Base-by-base conservation (phyloP, 2,113 vertebrate genomes). In the Cichladusa arquata region DNA sequence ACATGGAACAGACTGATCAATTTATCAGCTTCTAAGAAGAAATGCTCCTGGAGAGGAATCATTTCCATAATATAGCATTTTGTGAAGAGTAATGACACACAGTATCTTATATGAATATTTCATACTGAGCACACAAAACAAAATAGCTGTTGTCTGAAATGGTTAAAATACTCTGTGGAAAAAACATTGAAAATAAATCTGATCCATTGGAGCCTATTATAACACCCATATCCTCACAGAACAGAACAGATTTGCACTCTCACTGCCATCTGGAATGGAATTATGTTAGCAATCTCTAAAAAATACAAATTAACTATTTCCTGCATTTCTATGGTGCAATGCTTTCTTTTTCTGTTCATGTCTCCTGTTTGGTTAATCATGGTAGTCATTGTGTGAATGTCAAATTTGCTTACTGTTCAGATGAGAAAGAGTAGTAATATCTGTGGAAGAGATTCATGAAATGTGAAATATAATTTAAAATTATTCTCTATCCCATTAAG, bases 191-290 rank as follows among this genome's bases (percentile, higher is more conserved):
- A 94, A 94, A 93, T 90, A 93, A 73, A 88, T 64, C 53, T 64
- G 60, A 93, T 93, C 79, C 64, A 88, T 45, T 86, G 67, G 72
- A 95, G 81, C 50, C 93, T 94, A 73, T 94, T 95, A 85, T 96
- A 92, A 91, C 84, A 91, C 54, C 47, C 91, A 42, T 94, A 93
- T 94, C 81, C 92, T 95, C 64, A 60, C 64, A 74, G 74, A 97
- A 94, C 81, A 90, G 90, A 95, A 93, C 94, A 97, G 96, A 96
- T 95, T 94, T 92, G 82, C 90, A 74, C 86, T 94, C 88, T 96
- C 71, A 38, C 8, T 81, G 85, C 94, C 93, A 97, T 96, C 96
- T 97, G 96, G 92, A 93, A 74, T 88, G 28, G 40, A 96, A 94
- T 92, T 93, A 86, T 83, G 93, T 57, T 92, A 94, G 76, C 51